Conservation (phyloP, 2,113 vertebrate genomes). For the Mormyrus iriodes region DNA sequence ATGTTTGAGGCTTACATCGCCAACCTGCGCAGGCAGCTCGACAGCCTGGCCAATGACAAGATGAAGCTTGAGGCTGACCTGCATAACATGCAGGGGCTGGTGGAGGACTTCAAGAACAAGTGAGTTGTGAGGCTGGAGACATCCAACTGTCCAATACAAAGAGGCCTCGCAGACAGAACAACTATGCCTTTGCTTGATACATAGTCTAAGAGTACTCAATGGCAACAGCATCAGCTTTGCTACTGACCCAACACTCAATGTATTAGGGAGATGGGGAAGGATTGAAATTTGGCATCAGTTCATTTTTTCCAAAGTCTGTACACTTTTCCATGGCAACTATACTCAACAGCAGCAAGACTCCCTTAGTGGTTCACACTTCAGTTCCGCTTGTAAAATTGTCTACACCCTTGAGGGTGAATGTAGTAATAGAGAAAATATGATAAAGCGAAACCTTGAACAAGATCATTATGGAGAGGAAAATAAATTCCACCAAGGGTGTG, state of each 20-base stretch:
- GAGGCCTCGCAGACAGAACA: background rate
- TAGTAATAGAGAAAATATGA: background rate
- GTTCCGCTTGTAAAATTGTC: background rate
- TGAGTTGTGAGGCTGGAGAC: constrained; percentile 49
- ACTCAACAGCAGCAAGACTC: background rate
- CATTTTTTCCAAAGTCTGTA: background rate
- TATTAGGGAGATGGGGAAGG: background rate
- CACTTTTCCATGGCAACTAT: background rate
- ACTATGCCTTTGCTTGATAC: background rate
- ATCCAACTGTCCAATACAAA: background rate
- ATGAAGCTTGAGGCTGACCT: constrained; percentile 84
- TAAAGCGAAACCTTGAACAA: background rate
- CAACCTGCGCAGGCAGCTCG: constrained; percentile 78
- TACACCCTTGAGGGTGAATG: background rate
- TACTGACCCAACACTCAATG: background rate
- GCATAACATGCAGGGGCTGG: constrained; percentile 82
- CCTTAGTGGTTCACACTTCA: background rate
- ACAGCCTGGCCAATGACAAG: constrained; percentile 72
- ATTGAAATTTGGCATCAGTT: background rate
- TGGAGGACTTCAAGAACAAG: constrained; percentile 95
- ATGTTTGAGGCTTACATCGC: constrained; percentile 78
- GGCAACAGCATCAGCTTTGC: background rate
- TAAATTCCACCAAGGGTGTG: constrained; percentile 6
- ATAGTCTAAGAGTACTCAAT: background rate
- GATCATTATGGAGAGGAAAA: background rate